These are phyloP conservation scores for Diorhabda sublineata DNA, from an alignment of 1,140 invertebrate species.

Conservation along the genomic window DNA sequence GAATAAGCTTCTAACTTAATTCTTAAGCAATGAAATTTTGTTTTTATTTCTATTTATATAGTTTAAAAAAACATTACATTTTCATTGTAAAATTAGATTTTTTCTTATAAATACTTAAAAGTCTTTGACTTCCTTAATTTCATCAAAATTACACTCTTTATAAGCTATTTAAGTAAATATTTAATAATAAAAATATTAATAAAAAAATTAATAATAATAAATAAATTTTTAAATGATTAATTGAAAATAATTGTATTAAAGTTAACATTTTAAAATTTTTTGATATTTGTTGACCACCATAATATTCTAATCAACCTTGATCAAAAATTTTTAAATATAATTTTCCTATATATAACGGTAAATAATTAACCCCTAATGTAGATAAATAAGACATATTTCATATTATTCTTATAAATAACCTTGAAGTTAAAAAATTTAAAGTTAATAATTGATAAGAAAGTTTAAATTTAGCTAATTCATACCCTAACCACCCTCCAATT, in stretches of 20 bases:
- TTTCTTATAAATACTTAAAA: constrained; percentile 44
- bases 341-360: constrained; percentile 22
- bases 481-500: constrained; percentile 42
- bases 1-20: constrained; percentile 41
- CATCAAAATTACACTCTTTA: constrained; percentile 57
- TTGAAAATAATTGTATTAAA: constrained; percentile 23
- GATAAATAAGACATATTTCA: constrained; percentile 35
- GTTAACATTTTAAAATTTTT: constrained; percentile 12
- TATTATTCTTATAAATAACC: constrained; percentile 37
- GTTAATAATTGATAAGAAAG: constrained; percentile 2
- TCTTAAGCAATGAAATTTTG: constrained; percentile 32
- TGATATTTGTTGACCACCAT: constrained; percentile 23
- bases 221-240: constrained; percentile 45
- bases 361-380: constrained; percentile 32
- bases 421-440: constrained; percentile 33
- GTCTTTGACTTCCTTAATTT: constrained; percentile 51
- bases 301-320: constrained; percentile 34
- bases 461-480: constrained; percentile 45
- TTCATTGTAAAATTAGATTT: constrained; percentile 55
- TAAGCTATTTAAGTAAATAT: constrained; percentile 56
- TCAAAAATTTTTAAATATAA: constrained; percentile 26
- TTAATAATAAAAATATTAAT: constrained; percentile 42
- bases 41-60: constrained; percentile 51
- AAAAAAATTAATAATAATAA: constrained; percentile 47
- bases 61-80: constrained; percentile 56